Base-by-base conservation (phyloP, 2,797 vertebrate genomes). In the Crocidura indochinensis region DNA sequence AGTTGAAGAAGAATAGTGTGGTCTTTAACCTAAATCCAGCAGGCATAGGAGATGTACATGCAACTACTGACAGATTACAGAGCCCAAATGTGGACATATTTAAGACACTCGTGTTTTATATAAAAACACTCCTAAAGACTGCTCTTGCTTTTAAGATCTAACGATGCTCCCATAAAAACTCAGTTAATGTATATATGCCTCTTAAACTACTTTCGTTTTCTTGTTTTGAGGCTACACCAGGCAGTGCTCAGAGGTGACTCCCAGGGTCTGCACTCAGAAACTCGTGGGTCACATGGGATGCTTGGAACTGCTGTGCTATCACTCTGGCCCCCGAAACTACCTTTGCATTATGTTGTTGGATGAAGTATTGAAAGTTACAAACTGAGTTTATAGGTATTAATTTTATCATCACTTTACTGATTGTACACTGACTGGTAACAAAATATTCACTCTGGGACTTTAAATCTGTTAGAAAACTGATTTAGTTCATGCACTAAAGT, bases 371-470 rank as follows among this genome's bases (percentile, higher is more conserved):
- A 94, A 73, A 91, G 49, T 29, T 19, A 91, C 47, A 81, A 91
- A 15, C 26, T 91, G 29, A 65, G 53, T 62, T 15, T 46, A 67
- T 79, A 92, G 56, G 17, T 89, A 51, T 38, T 84, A 87, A 78
- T 88, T 94, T 91, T 86, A 94, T 67, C 82, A 17, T 47, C 49
- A 81, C 10, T 78, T 51, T 88, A 87, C 11, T 87, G 65, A 93
- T 62, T 67, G 87, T 10, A 84, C 29, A 73, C 8, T 51, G 24
- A 24, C 8, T 87, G 77, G 53, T 90, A 84, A 27, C 31, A 94
- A 93, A 74, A 20, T 49, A 44, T 74, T 84, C 75, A 76, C 22
- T 53, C 26, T 77, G 29, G 17, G 51, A 17, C 65, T 69, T 92
- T 90, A 81, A 90, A 84, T 91, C 47, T 87, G 19, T 89, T 89